Percentiles rank a stretch among this genome's conserved stretches.
phyloP scores from a whole-genome alignment of 2,113 vertebrate species.

The Noctilio leporinus region DNA sequence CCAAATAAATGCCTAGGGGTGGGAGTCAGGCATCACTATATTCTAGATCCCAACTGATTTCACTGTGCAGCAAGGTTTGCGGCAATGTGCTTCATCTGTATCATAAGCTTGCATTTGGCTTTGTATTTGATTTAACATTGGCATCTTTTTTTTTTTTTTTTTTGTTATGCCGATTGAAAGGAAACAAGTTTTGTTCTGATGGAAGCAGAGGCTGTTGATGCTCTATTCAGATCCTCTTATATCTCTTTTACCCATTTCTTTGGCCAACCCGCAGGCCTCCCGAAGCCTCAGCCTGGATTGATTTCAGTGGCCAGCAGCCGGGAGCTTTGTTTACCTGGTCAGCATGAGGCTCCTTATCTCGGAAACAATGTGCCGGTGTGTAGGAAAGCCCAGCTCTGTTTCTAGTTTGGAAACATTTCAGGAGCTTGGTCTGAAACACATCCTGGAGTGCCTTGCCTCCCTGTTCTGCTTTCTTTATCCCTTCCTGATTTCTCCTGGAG shows the following conservation, averaged over 20 bases:
- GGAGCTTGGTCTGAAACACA: neutral
- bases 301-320: neutral
- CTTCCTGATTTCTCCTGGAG: neutral
- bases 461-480: neutral
- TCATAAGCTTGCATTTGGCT: neutral
- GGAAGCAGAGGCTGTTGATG: neutral
- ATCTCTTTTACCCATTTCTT: neutral
- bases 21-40: neutral
- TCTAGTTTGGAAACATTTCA: neutral
- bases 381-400: neutral
- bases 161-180: neutral
- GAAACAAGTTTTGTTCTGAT: neutral
- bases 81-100: neutral
- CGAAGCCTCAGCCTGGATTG: neutral
- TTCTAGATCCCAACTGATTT: neutral
- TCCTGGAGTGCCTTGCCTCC: neutral
- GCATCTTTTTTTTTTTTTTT: neutral
- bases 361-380: neutral
- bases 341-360: neutral
- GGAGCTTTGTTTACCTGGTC: neutral
- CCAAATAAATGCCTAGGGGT: neutral
- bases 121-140: neutral
- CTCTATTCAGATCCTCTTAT: neutral
- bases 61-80: neutral
- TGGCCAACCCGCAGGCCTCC: accelerated